phyloP scores from a whole-genome alignment of 2,797 vertebrate genomes.

The Pagetopsis macropterus region DNA sequence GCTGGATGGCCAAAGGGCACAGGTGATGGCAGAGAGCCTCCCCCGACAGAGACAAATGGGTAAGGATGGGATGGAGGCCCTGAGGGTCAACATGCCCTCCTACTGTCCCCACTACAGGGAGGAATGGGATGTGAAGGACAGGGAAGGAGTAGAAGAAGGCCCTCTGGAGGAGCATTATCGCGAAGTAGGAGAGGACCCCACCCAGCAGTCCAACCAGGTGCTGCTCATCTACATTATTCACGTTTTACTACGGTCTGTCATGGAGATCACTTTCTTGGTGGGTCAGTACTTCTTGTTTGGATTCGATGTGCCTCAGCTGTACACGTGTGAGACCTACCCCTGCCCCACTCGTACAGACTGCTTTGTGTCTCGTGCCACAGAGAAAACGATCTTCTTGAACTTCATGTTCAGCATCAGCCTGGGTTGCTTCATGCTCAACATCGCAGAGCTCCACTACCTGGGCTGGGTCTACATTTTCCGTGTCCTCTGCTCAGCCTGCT shows the following conservation, averaged over 20 bases:
- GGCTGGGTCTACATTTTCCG: conserved; percentile 80
- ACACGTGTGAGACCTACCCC: conserved; percentile 74
- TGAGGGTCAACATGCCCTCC: conserved; percentile 19
- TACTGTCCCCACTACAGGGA: conserved; percentile 46
- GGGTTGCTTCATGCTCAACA: conserved; percentile 78
- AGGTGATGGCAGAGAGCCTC: conserved; percentile 14
- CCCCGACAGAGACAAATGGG: conserved; percentile 4
- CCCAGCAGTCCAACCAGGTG: conserved; percentile 66
- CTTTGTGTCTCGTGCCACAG: conserved; percentile 78
- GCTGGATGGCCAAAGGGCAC: conserved; percentile 52
- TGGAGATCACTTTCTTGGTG: conserved; percentile 77
- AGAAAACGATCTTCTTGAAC: conserved; percentile 82
- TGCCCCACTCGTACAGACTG: conserved; percentile 77
- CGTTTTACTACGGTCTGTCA: conserved; percentile 68
- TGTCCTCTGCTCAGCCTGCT: conserved; percentile 74
- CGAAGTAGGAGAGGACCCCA: conserved; percentile 56
- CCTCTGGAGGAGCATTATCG: conserved; percentile 52
- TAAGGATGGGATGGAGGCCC: conserved; percentile 34
- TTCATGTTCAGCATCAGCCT: conserved; percentile 78
- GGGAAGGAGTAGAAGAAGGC: conserved; percentile 17
- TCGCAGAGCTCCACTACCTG: conserved; percentile 77
- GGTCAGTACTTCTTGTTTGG: conserved; percentile 78
- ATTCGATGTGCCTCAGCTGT: conserved; percentile 76
- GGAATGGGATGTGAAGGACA: conserved; percentile 42
- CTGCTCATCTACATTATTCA: conserved; percentile 75